Evolutionary conservation across 1,140 invertebrate species (phyloP), one percentile per base, ranked within the genome.

Genomic region (Piezodorus guildinii): DNA sequence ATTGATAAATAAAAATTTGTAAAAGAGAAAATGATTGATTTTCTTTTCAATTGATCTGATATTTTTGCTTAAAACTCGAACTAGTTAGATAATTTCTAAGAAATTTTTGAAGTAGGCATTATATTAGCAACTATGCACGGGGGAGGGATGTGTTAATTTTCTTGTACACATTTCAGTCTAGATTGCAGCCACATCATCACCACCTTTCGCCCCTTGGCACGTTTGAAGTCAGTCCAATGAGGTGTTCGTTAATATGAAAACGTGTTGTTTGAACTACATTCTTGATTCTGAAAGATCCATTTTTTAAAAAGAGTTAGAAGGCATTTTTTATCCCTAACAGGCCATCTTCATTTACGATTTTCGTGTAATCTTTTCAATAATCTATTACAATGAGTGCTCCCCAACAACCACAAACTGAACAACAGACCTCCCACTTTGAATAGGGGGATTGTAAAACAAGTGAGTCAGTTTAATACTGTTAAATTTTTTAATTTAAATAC

Each of bases 381-480:
- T 56, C 17, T 27, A 23, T 25, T 23, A 56, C 15, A 52, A 63
- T 63, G 62, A 63, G 62, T 63, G 62, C 34, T 30, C 12, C 61
- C n/a, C 62, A 52, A 51, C 62, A 49, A 63, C 21, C 62, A 39
- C 62, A 23, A 43, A 25, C 15, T 27, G 23, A 52, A 63, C 46
- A 23, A 16, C 46, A 52, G n/a, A 27, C 46, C 62, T 51, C 21
- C n/a, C 12, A 21, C 49, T 15, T 16, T 52, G 23, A 43, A 49
- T 27, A 17, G 23, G 19, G 62, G 62, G 12, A 25, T 54, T 19
- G 62, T 63, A 30, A 63, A 63, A 34, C 62, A 63, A 30, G 62
- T 63, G 16, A 27, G 49, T 21, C n/a, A 16, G 12, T 45, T 45
- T 59, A 25, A 27, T 23, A 23, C n/a, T 63, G 21, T n/a, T 52